Evolutionary conservation across 2,888 invertebrate genomes (phyloP).

Genomic region (Athetis lepigone): DNA sequence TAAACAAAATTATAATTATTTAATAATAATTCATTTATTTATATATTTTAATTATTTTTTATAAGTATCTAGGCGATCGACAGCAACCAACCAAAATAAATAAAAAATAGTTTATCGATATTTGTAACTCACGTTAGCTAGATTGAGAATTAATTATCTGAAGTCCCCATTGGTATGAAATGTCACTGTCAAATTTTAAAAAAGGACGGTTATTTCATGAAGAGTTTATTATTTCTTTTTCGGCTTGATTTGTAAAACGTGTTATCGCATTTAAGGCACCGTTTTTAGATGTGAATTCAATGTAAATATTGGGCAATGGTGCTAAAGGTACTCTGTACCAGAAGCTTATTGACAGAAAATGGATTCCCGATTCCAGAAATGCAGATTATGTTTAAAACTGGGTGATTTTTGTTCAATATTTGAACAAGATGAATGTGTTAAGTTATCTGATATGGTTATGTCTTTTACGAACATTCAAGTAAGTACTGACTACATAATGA

Average conservation of each 20-base stretch:
- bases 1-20: too few relatives aligned
- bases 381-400: constrained; percentile 85
- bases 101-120: too few relatives aligned
- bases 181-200: constrained; percentile 51
- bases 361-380: constrained; percentile 83
- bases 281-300: constrained; percentile 35
- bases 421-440: constrained; percentile 86
- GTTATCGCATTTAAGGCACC: constrained; percentile 30
- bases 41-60: too few relatives aligned
- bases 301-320: constrained; percentile 51
- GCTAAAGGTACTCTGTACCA: constrained; percentile 13
- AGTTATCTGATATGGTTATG: constrained; percentile 88
- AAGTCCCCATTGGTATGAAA: too few relatives aligned
- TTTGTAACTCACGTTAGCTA: too few relatives aligned
- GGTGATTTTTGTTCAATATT: constrained; percentile 88
- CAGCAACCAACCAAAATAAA: too few relatives aligned
- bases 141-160: too few relatives aligned
- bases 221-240: too few relatives aligned
- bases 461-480: constrained; percentile 84
- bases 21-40: too few relatives aligned
- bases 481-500: constrained; percentile 54
- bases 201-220: constrained; percentile 45
- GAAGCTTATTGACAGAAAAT: constrained; percentile 57
- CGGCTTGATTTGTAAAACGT: constrained; percentile 11
- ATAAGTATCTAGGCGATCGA: too few relatives aligned